Evolutionary conservation across 2,113 vertebrate genomes (phyloP), one percentile per base, ranked within the genome.

Genomic region (Hystrix brachyura): DNA sequence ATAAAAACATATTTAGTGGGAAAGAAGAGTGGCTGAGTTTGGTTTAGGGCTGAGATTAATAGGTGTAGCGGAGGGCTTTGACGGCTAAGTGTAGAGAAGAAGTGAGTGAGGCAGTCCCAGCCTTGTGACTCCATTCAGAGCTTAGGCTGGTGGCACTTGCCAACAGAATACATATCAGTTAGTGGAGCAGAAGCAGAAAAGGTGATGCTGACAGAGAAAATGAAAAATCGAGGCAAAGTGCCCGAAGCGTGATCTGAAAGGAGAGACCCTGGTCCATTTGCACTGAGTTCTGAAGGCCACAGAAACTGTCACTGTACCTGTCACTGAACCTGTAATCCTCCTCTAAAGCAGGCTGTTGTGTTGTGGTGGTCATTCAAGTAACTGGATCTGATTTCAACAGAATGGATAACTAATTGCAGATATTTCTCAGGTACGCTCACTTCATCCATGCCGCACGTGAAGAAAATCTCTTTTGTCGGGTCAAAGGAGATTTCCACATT

Each of bases 1-100:
- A 94, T 93, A 95, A 97, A 95, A 92, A 76, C 11, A 11, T 93
- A 80, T 67, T 84, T 85, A 92, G 64, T 92, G 32, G 90, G 51
- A 85, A 90, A 81, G 65, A 81, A 89, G 17, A 21, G 82, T 79
- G 3, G 57, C 38, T 90, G 76, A 81, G 57, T 93, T 87, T 84
- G 48, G 60, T 82, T 88, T 83, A 27, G 69, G 7, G 82, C 76
- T 78, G 76, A 53, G 29, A 83, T 71, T 60, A 89, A 91, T 90
- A 76, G 71, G 27, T 53, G 86, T 80, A 8, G 67, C 91, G 86
- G n/a, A 57, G 90, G 34, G 17, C 48, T 97, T 72, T 96, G 87
- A 85, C 85, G 91, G 88, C 94, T 71, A 8, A 48, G 83, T 69
- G 55, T 17, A 46, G 59, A 82, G 55, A 90, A 17, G 19, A 34